These are phyloP conservation scores for Nomada goodeniana DNA, from an alignment of 2,888 invertebrate genomes.

Conservation along the genomic window DNA sequence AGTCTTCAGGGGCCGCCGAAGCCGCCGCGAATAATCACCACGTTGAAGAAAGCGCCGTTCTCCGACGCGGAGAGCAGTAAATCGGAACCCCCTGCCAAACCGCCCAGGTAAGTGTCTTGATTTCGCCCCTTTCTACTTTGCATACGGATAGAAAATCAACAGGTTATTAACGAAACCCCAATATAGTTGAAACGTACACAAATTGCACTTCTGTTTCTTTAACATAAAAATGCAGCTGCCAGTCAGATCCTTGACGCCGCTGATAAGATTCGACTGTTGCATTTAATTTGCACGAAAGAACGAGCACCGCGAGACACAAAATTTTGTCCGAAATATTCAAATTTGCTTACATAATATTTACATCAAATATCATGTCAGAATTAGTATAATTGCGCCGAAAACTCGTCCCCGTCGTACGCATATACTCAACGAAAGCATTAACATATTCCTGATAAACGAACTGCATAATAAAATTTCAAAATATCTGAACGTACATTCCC, in stretches of 20 bases:
- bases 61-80: conserved; percentile 70
- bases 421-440: neutral
- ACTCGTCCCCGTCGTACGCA: no score
- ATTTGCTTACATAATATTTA: no score
- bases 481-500: no score
- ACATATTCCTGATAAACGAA: neutral
- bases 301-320: neutral
- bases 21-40: conserved; percentile 79
- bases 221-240: neutral
- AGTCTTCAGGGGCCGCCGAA: conserved; percentile 77
- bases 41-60: conserved; percentile 74
- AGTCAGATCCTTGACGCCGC: no score
- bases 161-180: neutral
- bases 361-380: no score
- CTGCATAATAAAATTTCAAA: neutral
- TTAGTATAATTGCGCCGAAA: no score
- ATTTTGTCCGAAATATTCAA: no score
- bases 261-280: no score
- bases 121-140: neutral
- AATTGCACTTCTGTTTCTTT: neutral
- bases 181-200: neutral
- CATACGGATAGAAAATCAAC: neutral
- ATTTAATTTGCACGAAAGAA: no score
- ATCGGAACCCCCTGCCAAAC: conserved; percentile 76
- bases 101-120: conserved; percentile 73